Percentiles rank a stretch among this genome's conserved stretches.
Conservation (phyloP, 2,888 invertebrate genomes). For the Catocala nupta region DNA sequence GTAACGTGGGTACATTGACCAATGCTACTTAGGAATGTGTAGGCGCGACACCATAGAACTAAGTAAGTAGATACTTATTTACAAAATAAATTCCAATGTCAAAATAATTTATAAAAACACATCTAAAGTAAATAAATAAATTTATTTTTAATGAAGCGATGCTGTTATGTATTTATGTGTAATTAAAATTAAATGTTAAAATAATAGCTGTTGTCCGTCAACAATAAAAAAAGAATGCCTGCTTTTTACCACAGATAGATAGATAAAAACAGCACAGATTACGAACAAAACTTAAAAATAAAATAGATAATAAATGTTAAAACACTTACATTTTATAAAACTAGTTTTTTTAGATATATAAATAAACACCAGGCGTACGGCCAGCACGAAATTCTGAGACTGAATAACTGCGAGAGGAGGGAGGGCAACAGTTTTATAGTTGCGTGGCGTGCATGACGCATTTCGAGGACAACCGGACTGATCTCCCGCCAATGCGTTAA, state of each 20-base stretch:
- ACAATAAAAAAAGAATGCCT: too few relatives aligned
- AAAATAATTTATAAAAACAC: background rate
- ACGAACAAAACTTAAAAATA: background rate
- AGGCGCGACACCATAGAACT: slow-evolving; percentile 4
- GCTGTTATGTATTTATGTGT: too few relatives aligned
- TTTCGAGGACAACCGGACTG: slow-evolving; percentile 54
- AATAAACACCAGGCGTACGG: slow-evolving; percentile 55
- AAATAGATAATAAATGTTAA: slow-evolving; percentile 6
- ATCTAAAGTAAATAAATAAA: background rate
- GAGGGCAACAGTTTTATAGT: slow-evolving; percentile 68
- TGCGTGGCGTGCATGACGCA: slow-evolving; percentile 58
- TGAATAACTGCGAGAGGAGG: slow-evolving; percentile 67
- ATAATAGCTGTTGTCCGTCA: too few relatives aligned
- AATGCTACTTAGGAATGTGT: slow-evolving; percentile 5
- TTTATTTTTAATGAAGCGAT: too few relatives aligned
- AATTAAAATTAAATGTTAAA: too few relatives aligned
- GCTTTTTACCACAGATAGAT: too few relatives aligned
- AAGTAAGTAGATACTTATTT: background rate
- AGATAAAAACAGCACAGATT: too few relatives aligned
- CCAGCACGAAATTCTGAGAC: slow-evolving; percentile 53
- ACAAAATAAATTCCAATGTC: background rate
- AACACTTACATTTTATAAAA: slow-evolving; percentile 64
- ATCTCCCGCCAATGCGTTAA: slow-evolving; percentile 30
- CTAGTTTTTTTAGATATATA: slow-evolving; percentile 41
- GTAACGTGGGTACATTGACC: background rate